Conservation (phyloP, 1,140 invertebrate genomes). For the Melanaphis sacchari region DNA sequence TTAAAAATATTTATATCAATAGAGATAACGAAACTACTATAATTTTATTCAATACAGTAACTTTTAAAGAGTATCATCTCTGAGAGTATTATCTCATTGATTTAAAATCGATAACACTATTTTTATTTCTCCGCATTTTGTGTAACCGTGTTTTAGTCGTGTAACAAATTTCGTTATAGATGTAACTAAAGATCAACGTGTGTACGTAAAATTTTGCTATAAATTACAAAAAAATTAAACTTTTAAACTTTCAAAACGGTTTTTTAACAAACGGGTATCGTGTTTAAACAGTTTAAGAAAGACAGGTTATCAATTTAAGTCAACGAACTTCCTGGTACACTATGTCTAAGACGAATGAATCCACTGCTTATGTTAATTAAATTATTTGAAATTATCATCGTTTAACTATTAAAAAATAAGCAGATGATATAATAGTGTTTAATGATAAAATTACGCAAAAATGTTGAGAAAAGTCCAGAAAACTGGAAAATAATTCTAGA, state of each 20-base stretch:
- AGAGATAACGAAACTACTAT: not conserved
- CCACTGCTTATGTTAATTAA: not conserved
- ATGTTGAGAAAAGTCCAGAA: not conserved
- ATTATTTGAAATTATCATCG: not conserved
- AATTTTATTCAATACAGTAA: not conserved
- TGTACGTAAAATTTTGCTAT: not conserved
- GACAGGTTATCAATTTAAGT: constrained; percentile 33
- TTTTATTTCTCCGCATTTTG: not conserved
- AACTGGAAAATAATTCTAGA: not conserved
- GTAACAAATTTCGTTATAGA: not conserved
- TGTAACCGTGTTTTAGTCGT: not conserved
- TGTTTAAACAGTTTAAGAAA: constrained; percentile 55
- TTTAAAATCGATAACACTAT: not conserved
- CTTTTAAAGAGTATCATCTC: not conserved
- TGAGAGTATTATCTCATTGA: not conserved
- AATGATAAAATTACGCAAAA: not conserved
- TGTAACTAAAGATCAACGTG: not conserved
- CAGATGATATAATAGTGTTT: not conserved
- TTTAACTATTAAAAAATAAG: not conserved
- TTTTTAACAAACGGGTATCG: not conserved
- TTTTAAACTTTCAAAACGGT: not conserved
- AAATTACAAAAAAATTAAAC: constrained; percentile 26
- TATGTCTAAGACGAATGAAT: not conserved
- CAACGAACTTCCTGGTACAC: constrained; percentile 30
- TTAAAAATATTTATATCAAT: not conserved